A percentile compares a stretch with the other conserved stretches of the same genome.
Conservation (phyloP, 2,113 vertebrate genomes). For the Jacana jacana region DNA sequence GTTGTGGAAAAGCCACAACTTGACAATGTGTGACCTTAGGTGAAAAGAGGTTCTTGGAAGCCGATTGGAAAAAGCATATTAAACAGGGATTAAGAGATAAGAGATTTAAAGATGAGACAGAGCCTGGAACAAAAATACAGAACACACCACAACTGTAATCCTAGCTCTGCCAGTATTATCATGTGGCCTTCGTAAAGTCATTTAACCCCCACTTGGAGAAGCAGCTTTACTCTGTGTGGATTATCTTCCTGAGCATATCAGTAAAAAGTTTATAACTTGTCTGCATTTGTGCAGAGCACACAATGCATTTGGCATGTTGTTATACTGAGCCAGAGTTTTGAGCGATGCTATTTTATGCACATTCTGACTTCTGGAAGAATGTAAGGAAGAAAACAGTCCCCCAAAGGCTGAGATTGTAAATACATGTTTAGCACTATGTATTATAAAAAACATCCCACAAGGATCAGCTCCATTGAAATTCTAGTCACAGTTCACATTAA, state of each 20-base stretch:
- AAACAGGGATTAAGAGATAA: background rate
- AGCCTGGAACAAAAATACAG: background rate
- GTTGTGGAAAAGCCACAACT: background rate
- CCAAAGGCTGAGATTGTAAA: background rate
- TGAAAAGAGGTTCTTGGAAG: background rate
- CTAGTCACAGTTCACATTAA: slow-evolving; percentile 44
- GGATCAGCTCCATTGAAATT: slow-evolving; percentile 37
- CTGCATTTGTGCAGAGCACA: background rate
- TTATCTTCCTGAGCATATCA: background rate
- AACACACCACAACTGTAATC: background rate
- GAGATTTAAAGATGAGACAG: background rate
- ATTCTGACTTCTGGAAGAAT: background rate
- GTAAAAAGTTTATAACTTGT: background rate
- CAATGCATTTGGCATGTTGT: fast-evolving
- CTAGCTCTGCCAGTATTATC: background rate
- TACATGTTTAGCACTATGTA: background rate
- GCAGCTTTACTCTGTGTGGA: background rate
- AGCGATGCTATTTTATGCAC: background rate
- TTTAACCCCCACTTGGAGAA: background rate
- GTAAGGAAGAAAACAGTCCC: background rate
- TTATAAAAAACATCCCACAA: background rate
- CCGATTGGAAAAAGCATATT: background rate
- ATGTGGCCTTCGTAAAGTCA: background rate
- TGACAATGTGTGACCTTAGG: background rate
- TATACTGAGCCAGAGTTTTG: background rate